Evolutionary conservation across 2,797 vertebrate genomes (phyloP), one percentile per base, ranked within the genome.

Genomic region (Molothrus aeneus): DNA sequence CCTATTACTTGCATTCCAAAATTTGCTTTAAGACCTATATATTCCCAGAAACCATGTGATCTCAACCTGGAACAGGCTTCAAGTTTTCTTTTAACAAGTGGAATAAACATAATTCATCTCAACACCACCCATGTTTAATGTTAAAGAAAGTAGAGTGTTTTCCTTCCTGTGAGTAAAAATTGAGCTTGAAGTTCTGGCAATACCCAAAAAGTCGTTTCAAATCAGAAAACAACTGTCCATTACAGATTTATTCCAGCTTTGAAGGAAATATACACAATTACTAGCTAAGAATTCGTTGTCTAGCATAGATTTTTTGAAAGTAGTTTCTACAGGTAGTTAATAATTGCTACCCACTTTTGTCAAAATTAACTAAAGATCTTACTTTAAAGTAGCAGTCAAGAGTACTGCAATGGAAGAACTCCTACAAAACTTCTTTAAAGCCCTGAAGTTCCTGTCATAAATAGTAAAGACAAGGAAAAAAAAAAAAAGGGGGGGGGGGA

Each of bases 51-150:
- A 94, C 24, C 72, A 92, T 57, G 84, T 95, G 93, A 97, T 90
- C 72, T 94, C 90, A 93, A 94, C 72, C 51, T 92, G 68, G 57
- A 97, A 89, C 28, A 61, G 61, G 57, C 13, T 97, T 82, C 80
- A 96, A 84, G 56, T 84, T 97, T 97, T 95, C 77, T 93, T 96
- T 96, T 95, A 97, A 93, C 68, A 94, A 95, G 70, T 89, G 51
- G 64, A 96, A 96, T 96, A 97, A 97, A 95, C 84, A 93, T 88
- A 94, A 96, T 95, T 96, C 50, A 96, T 96, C 96, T 96, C 72
- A 94, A 95, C 32, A n/a, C 48, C 60, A 63, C 81, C 53, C 47
- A 84, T 89, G 47, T 93, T 97, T 95, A 94, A 96, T 69, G 86
- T 95, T 92, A 91, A 92, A 92, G 72, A 96, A 96, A 80, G 43